These are phyloP conservation scores for Chelmon rostratus DNA, from an alignment of 2,797 vertebrate genomes.

Conservation along the genomic window DNA sequence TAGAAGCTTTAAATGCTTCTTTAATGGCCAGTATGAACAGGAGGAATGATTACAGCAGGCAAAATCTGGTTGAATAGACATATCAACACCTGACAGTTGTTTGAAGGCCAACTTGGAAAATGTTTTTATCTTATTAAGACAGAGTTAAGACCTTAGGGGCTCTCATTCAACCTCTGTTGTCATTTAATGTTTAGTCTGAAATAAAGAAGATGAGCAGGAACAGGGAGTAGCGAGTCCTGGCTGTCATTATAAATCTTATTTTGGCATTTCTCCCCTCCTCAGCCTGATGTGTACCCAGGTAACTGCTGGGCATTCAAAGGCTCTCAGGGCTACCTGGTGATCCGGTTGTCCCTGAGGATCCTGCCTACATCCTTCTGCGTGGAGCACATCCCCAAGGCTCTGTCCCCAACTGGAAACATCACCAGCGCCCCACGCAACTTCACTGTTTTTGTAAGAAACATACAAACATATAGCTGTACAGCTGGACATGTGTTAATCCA, in stretches of 20 bases:
- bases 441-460: slow-evolving; percentile 90
- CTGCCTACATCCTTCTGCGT: slow-evolving; percentile 90
- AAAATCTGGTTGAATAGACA: background rate
- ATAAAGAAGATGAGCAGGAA: too few species aligned
- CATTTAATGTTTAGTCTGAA: background rate
- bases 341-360: slow-evolving; percentile 91
- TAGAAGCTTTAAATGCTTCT: too few species aligned
- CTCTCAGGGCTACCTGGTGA: slow-evolving; percentile 94
- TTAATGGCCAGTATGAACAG: too few species aligned
- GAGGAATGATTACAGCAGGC: too few species aligned
- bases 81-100: background rate
- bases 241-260: background rate
- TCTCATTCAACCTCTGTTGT: background rate
- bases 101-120: background rate
- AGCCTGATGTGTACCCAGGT: slow-evolving; percentile 96
- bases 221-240: background rate
- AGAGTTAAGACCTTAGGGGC: background rate
- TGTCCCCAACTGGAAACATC: slow-evolving; percentile 94
- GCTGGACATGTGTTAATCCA: background rate
- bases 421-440: slow-evolving; percentile 94
- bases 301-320: slow-evolving; percentile 99
- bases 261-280: background rate
- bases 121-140: background rate
- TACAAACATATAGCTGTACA: background rate
- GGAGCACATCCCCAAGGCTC: slow-evolving; percentile 94